Conservation (phyloP, 2,888 invertebrate genomes). For the Teinopalpus imperialis region DNA sequence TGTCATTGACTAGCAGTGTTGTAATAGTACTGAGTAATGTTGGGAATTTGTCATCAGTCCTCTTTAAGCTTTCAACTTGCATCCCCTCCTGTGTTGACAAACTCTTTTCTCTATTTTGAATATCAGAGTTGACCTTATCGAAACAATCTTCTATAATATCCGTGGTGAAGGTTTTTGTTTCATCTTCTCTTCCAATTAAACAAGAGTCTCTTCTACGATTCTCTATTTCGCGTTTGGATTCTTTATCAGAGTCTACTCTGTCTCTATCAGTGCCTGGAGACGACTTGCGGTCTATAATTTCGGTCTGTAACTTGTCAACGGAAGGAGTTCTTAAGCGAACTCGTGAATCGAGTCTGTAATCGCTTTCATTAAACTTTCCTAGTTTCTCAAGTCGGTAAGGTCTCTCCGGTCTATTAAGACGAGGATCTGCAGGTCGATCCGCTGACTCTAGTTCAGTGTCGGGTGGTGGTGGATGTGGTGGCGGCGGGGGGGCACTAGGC, state of each 20-base stretch:
- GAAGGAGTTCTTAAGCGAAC: constrained; percentile 82
- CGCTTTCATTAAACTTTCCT: constrained; percentile 47
- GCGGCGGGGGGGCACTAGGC: constrained; percentile 17
- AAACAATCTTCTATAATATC: constrained; percentile 34
- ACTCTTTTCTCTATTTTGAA: constrained; percentile 29
- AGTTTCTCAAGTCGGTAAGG: constrained; percentile 40
- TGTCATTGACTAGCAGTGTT: constrained; percentile 25
- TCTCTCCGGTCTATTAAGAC: constrained; percentile 45
- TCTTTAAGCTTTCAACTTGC: constrained; percentile 23
- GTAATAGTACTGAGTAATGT: constrained; percentile 18
- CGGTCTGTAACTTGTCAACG: constrained; percentile 42
- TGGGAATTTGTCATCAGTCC: constrained; percentile 18
- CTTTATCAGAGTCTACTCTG: constrained; percentile 39
- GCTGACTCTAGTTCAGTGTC: constrained; percentile 17
- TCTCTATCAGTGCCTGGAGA: constrained; percentile 44
- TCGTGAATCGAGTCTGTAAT: constrained; percentile 45
- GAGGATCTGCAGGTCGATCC: constrained; percentile 44
- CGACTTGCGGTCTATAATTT: constrained; percentile 38
- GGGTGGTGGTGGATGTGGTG: constrained; percentile 12
- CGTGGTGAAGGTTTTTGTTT: constrained; percentile 35
- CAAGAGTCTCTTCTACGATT: constrained; percentile 46
- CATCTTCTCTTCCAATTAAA: constrained; percentile 32
- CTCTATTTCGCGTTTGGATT: constrained; percentile 52
- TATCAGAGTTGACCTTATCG: constrained; percentile 35
- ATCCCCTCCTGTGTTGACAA: constrained; percentile 14